These are phyloP conservation scores for Hydrocynus forskahlii DNA, from an alignment of 2,797 vertebrate species.

Conservation along the genomic window DNA sequence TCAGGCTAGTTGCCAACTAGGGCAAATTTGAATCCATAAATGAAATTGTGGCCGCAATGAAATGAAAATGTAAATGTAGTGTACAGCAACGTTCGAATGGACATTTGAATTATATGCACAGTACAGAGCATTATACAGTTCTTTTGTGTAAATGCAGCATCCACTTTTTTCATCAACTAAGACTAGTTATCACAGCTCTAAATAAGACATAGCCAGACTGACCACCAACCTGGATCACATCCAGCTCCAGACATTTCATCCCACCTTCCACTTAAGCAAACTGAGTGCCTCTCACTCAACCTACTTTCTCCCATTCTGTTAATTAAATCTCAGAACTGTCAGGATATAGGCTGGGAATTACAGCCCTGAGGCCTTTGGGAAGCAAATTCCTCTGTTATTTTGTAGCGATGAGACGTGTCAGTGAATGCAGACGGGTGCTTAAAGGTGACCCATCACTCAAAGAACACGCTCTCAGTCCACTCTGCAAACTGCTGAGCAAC, in stretches of 20 bases:
- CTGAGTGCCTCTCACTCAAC: background rate
- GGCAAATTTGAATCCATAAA: too few relatives aligned
- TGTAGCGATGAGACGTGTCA: background rate
- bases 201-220: background rate
- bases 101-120: too few relatives aligned
- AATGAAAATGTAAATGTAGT: too few relatives aligned
- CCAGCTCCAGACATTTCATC: background rate
- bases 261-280: background rate
- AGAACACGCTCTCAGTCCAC: background rate
- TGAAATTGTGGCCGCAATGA: too few relatives aligned
- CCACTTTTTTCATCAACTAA: too few relatives aligned
- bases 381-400: background rate
- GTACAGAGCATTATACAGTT: too few relatives aligned
- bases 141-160: too few relatives aligned
- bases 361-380: background rate
- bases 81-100: too few relatives aligned
- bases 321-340: background rate
- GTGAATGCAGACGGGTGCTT: too few relatives aligned
- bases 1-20: too few relatives aligned
- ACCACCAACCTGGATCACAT: background rate
- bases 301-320: background rate
- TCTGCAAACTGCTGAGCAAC: slow-evolving; percentile 25
- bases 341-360: background rate
- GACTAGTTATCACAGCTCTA: too few relatives aligned
- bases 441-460: background rate